These are phyloP conservation scores for Gallinago media DNA, from an alignment of 2,113 vertebrate species.

Conservation along the genomic window DNA sequence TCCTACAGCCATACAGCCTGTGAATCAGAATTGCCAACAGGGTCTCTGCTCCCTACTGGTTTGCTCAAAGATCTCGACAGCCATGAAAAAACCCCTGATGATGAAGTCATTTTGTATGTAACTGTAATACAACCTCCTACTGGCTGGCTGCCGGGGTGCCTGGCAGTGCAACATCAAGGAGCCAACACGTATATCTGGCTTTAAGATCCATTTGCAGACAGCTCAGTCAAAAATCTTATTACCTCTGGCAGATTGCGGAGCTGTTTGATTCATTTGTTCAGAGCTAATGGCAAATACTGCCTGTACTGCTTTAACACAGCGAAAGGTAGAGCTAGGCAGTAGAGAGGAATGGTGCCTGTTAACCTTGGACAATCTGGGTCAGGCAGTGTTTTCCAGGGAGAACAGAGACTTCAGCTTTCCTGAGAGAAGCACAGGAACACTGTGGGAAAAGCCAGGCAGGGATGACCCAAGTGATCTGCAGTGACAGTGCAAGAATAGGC, in stretches of 20 bases:
- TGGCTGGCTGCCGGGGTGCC: not conserved
- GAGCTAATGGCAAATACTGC: not conserved
- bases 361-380: not conserved
- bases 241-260: not conserved
- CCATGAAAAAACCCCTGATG: not conserved
- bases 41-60: constrained; percentile 18
- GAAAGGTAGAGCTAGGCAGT: not conserved
- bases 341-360: not conserved
- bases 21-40: constrained; percentile 35
- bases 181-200: not conserved
- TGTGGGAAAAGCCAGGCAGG: accelerated
- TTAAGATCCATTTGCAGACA: constrained; percentile 2
- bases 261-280: not conserved
- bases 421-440: not conserved
- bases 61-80: constrained; percentile 23
- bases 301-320: not conserved
- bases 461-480: not conserved
- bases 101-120: not conserved
- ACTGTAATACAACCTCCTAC: constrained; percentile 17
- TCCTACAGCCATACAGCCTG: not conserved
- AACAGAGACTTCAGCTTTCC: not conserved
- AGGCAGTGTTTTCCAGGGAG: not conserved
- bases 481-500: not conserved
- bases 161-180: not conserved
- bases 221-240: not conserved